phyloP scores from a whole-genome alignment of 2,888 invertebrate genomes.

The Hetaerina titia region DNA sequence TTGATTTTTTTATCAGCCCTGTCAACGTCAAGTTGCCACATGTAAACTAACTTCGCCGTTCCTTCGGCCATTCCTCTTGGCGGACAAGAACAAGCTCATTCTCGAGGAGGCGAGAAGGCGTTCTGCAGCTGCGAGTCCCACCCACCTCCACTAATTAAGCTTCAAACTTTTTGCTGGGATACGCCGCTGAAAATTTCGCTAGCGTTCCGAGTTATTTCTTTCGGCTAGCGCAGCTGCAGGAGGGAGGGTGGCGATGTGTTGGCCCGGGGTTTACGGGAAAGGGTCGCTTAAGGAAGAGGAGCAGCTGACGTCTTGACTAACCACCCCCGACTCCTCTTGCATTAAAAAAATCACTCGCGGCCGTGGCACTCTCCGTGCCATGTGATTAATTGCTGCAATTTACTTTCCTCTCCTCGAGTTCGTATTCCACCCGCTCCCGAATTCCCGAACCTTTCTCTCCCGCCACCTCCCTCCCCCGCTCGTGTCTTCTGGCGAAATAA shows the following conservation, averaged over 20 bases:
- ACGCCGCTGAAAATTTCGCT: not conserved
- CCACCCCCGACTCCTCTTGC: not conserved
- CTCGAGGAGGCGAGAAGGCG: not conserved
- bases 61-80: not conserved
- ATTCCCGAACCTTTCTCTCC: not conserved
- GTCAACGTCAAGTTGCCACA: not conserved
- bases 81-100: not conserved
- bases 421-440: not conserved
- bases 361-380: not conserved
- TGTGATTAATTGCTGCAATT: slow-evolving; percentile 7
- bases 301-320: slow-evolving; percentile 20
- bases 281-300: not conserved
- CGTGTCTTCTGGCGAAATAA: not conserved
- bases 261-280: not conserved
- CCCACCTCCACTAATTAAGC: not conserved
- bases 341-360: slow-evolving; percentile 27
- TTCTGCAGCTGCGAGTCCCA: not conserved
- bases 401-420: slow-evolving; percentile 21
- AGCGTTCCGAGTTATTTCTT: not conserved
- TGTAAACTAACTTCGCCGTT: not conserved
- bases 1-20: not conserved
- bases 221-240: not conserved
- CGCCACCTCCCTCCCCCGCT: not conserved
- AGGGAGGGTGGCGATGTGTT: not conserved
- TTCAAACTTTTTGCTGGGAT: not conserved